Percentiles rank a stretch among this genome's conserved stretches.
These are phyloP conservation scores for Harlomillsia oculata DNA, from an alignment of 1,140 invertebrate genomes.

Conservation along the genomic window DNA sequence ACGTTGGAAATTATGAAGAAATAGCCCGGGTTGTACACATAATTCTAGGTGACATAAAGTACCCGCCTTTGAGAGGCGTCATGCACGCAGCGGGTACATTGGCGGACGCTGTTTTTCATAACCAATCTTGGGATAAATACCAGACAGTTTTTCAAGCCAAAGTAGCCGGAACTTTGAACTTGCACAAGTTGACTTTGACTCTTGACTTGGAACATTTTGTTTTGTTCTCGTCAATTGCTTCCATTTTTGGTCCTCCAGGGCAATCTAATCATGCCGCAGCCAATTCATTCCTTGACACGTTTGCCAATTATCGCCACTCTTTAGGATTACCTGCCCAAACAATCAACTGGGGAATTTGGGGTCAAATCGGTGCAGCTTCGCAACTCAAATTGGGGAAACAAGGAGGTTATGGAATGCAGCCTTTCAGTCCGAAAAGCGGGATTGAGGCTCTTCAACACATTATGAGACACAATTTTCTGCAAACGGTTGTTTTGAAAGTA, in stretches of 20 bases:
- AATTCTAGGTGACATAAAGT: neutral
- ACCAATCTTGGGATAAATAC: constrained; percentile 14
- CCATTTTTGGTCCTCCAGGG: neutral
- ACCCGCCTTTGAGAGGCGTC: constrained; percentile 1
- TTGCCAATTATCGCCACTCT: neutral
- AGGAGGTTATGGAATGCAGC: too few species aligned
- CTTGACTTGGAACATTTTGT: constrained; percentile 15
- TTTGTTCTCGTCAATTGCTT: neutral
- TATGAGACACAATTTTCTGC: too few species aligned
- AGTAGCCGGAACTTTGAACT: constrained; percentile 14
- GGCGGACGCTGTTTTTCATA: constrained; percentile 5
- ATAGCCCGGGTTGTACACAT: neutral
- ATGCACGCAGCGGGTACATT: constrained; percentile 22
- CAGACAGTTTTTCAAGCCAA: constrained; percentile 12
- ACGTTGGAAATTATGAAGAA: constrained; percentile 13
- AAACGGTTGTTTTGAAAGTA: too few species aligned
- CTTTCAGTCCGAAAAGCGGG: too few species aligned
- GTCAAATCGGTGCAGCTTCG: too few species aligned
- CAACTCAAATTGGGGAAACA: too few species aligned
- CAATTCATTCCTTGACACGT: constrained; percentile 9
- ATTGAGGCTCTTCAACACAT: too few species aligned
- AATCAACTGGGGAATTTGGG: constrained; percentile 5
- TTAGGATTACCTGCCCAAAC: neutral
- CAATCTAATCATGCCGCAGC: constrained; percentile 7
- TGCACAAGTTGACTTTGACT: constrained; percentile 13